phyloP scores from a whole-genome alignment of 2,797 vertebrate genomes.

The Pempheris klunzingeri region DNA sequence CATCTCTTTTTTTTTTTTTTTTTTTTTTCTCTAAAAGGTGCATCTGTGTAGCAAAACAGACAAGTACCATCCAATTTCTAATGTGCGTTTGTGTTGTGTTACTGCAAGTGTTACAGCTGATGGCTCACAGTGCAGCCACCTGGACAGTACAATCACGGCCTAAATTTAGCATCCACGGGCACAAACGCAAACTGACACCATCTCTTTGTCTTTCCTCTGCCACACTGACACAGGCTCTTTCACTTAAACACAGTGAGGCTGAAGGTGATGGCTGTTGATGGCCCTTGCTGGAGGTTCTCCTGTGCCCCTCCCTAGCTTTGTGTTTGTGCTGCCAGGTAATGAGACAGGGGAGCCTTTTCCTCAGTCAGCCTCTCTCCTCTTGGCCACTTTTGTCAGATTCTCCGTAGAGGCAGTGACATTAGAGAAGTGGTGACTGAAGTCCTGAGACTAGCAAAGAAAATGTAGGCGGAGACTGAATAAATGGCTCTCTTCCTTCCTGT shows the following conservation, averaged over 20 bases:
- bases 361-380: not conserved
- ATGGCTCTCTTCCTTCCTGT: conserved; percentile 17
- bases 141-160: conserved; percentile 61
- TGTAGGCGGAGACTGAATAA: not conserved
- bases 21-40: conserved; percentile 52
- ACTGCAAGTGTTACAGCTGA: conserved; percentile 47
- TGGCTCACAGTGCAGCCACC: conserved; percentile 72
- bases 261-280: conserved; percentile 1
- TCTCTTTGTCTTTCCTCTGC: conserved; percentile 49
- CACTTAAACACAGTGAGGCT: conserved; percentile 22
- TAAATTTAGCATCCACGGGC: conserved; percentile 69
- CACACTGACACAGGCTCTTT: conserved; percentile 27
- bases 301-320: not conserved
- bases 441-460: not conserved
- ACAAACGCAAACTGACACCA: conserved; percentile 54
- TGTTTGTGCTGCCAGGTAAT: conserved; percentile 34
- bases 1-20: conserved; percentile 41
- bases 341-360: conserved; percentile 4
- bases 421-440: conserved; percentile 10
- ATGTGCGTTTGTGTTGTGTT: not conserved
- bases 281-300: conserved; percentile 21
- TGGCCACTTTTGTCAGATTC: conserved; percentile 7
- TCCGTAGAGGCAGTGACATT: not conserved
- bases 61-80: not conserved
- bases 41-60: conserved; percentile 50